Conservation (phyloP, 37 sponge, comb jelly and placozoan genomes). For the Beroe ovata region DNA sequence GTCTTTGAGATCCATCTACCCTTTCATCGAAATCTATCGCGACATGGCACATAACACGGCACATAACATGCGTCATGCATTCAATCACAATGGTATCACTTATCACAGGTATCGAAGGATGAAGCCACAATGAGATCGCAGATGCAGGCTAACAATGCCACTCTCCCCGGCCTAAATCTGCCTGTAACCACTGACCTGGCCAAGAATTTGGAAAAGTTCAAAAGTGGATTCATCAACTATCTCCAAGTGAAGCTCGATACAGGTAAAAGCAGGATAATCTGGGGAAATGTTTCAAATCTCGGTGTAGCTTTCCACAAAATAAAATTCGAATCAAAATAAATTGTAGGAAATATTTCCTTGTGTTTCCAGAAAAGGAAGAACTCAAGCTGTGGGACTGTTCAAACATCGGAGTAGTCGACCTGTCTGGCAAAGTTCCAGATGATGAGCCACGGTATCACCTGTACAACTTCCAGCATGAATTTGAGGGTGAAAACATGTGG, state of each 20-base stretch:
- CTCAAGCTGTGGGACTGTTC: conserved; percentile 62
- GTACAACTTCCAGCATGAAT: conserved; percentile 53
- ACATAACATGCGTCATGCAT: too few species aligned
- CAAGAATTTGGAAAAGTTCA: conserved; percentile 56
- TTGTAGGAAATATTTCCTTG: neutral
- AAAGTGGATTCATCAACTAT: conserved; percentile 26
- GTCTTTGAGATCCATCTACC: too few species aligned
- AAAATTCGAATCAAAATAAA: too few species aligned
- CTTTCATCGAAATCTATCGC: too few species aligned
- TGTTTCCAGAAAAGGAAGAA: conserved; percentile 35
- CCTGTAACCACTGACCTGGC: conserved; percentile 3
- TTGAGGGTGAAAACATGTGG: conserved; percentile 60
- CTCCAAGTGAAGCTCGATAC: conserved; percentile 61
- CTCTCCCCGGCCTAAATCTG: conserved; percentile 49
- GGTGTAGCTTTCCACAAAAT: too few species aligned
- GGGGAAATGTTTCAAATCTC: too few species aligned
- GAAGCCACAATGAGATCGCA: conserved; percentile 35
- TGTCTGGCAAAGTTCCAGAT: neutral
- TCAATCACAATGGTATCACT: too few species aligned
- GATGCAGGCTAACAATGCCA: conserved; percentile 20
- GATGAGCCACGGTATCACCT: conserved; percentile 58
- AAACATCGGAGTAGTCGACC: conserved; percentile 8
- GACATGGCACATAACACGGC: too few species aligned
- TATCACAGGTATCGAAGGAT: conserved; percentile 16
- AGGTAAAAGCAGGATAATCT: too few species aligned